Base-by-base conservation (phyloP, 2,888 invertebrate genomes). In the Xestobium rufovillosum region DNA sequence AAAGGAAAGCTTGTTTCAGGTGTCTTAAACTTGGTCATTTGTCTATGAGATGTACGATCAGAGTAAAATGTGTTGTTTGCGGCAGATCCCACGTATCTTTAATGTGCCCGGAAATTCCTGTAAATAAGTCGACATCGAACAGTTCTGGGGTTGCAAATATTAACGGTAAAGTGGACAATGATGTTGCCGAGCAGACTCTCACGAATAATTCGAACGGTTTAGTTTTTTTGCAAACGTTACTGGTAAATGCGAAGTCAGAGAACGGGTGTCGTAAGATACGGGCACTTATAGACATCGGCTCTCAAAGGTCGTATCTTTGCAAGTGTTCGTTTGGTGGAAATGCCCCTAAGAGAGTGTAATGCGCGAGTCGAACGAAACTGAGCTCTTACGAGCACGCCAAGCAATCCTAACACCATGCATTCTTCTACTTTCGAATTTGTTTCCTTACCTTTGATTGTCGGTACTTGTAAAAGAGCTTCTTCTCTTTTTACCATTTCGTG, bases 391-490 rank as follows among this genome's bases (percentile, higher is more conserved):
- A n/a, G n/a, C n/a, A n/a, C n/a, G n/a, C n/a, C n/a, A n/a, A n/a
- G n/a, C n/a, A n/a, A n/a, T n/a, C n/a, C n/a, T n/a, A n/a, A n/a
- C n/a, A n/a, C n/a, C n/a, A n/a, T n/a, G n/a, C n/a, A n/a, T n/a
- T n/a, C n/a, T n/a, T n/a, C n/a, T n/a, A n/a, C n/a, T n/a, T n/a
- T n/a, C n/a, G n/a, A n/a, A n/a, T n/a, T n/a, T n/a, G n/a, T n/a
- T n/a, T n/a, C 15, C 34, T 44, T 49, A 65, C 57, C 69, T 70
- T 45, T 68, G 63, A 52, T 68, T 66, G 43, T 71, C 71, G n/a
- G 67, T 63, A 34, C 69, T 68, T 41, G 54, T 56, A 15, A 57
- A 38, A 8, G 62, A 61, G 34, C 47, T 55, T 30, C 59, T 52
- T 32, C 61, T 40, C 12, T 12, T 12, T 9, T 46, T 46, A 26